Percentiles rank a stretch among this genome's conserved stretches.
Evolutionary conservation across 2,888 invertebrate species (phyloP).

Genomic region (Erebia epiphron): DNA sequence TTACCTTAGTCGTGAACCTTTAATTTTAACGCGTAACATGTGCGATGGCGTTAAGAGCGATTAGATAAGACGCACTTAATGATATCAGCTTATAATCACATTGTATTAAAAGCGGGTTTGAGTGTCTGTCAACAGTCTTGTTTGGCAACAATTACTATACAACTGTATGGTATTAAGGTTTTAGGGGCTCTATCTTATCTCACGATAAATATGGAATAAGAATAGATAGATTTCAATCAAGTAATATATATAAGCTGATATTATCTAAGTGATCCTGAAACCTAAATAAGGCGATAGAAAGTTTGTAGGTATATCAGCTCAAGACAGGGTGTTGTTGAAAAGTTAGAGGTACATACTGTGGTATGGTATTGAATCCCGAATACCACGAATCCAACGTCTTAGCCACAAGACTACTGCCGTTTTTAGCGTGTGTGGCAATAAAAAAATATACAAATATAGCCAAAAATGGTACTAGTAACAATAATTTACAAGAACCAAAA

Average conservation of each 20-base stretch:
- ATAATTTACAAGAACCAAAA: not conserved
- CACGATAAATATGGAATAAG: not conserved
- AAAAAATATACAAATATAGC: not conserved
- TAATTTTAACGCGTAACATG: constrained; percentile 1
- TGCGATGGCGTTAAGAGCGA: not conserved
- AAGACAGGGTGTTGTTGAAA: too few species aligned
- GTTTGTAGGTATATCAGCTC: too few species aligned
- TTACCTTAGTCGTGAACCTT: not conserved
- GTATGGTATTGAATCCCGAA: too few species aligned
- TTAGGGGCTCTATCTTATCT: not conserved
- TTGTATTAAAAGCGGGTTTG: constrained; percentile 16
- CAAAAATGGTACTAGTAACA: not conserved
- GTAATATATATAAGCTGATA: not conserved
- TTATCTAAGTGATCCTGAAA: too few species aligned
- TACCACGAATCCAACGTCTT: too few species aligned
- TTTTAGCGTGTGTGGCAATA: not conserved
- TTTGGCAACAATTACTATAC: not conserved
- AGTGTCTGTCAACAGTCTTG: constrained; percentile 5
- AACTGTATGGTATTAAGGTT: not conserved
- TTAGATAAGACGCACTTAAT: not conserved
- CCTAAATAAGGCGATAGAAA: too few species aligned
- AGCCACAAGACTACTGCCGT: too few species aligned
- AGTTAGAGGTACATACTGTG: too few species aligned
- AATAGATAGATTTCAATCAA: not conserved
- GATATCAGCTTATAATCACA: constrained; percentile 17